Evolutionary conservation across 2,888 invertebrate genomes (phyloP), one percentile per base, ranked within the genome.

Genomic region (Diadromus collaris): DNA sequence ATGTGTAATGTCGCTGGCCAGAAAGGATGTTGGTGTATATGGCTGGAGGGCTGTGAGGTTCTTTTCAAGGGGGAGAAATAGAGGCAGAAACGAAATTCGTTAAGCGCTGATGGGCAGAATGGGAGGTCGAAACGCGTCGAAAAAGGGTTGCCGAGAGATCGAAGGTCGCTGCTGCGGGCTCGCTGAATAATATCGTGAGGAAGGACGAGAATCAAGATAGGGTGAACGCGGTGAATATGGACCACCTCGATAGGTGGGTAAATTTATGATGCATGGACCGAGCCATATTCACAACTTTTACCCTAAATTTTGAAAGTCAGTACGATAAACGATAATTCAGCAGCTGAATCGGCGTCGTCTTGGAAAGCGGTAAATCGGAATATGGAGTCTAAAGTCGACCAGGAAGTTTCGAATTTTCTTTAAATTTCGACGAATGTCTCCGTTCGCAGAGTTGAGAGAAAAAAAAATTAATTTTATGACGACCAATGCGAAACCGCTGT

Each of bases 31-130:
- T 16, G 16, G 34, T 34, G 6, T 13, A 38, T 24, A 51, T 51
- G 51, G 51, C 16, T 24, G 48, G 29, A 1, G 34, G 16, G 51
- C 10, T 19, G 38, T 51, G n/a, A 48, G 27, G 32, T 32, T 44
- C 61, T 63, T 24, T 21, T 69, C 54, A 16, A 0, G 21, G n/a
- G 48, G 32, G 24, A 29, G 10, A 44, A 32, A 44, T 16, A 24
- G 38, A 65, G 13, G 24, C 19, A 6, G 27, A 56, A 32, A 34
- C 38, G 60, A 71, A 64, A 63, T 34, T 58, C 60, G 38, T 46
- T n/a, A 34, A 44, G 21, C 41, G 48, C n/a, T 44, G 29, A 13
- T 21, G 61, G 32, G 21, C 16, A 41, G 13, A 16, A 6, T 19
- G 21, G 41, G 29, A 44, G 46, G 46, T 29, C 21, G 3, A 24